Percentiles rank a stretch among this genome's conserved stretches.
phyloP scores from a whole-genome alignment of 2,113 vertebrate species.

The Oryzias melastigma region DNA sequence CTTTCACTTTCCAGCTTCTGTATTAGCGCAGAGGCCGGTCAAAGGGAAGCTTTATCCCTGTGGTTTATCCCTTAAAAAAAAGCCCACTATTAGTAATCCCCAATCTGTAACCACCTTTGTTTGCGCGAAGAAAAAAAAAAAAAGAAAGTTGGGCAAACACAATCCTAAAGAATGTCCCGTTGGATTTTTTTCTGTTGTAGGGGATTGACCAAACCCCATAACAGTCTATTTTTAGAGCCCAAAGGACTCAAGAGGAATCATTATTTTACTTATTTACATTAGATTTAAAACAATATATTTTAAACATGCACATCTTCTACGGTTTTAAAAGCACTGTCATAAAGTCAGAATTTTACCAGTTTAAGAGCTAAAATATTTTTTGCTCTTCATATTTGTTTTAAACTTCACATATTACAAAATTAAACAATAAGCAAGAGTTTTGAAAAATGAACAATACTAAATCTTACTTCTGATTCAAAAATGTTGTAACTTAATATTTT shows the following conservation, averaged over 20 bases:
- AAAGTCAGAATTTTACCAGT: too few relatives aligned
- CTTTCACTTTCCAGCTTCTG: constrained; percentile 42
- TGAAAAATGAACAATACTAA: too few relatives aligned
- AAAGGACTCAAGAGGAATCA: neutral
- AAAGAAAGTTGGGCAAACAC: neutral
- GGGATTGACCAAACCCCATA: constrained; percentile 1
- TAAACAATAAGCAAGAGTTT: too few relatives aligned
- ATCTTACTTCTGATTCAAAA: too few relatives aligned
- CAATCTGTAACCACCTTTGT: constrained; percentile 55
- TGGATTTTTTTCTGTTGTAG: neutral
- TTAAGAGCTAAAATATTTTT: too few relatives aligned
- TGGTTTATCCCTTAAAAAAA: constrained; percentile 75
- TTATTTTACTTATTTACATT: constrained; percentile 23
- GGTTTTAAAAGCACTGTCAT: neutral
- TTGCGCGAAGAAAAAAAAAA: constrained; percentile 27
- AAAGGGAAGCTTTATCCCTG: constrained; percentile 67
- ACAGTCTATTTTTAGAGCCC: neutral
- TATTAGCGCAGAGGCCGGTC: constrained; percentile 34
- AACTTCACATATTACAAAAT: too few relatives aligned
- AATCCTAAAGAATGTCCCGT: neutral
- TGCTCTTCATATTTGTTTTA: too few relatives aligned
- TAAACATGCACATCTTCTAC: constrained; percentile 3
- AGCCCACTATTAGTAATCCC: constrained; percentile 70
- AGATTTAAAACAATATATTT: constrained; percentile 25
- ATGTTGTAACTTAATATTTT: neutral